A percentile compares a stretch with the other conserved stretches of the same genome.
Conservation (phyloP, 2,797 vertebrate genomes). For the Manis javanica region DNA sequence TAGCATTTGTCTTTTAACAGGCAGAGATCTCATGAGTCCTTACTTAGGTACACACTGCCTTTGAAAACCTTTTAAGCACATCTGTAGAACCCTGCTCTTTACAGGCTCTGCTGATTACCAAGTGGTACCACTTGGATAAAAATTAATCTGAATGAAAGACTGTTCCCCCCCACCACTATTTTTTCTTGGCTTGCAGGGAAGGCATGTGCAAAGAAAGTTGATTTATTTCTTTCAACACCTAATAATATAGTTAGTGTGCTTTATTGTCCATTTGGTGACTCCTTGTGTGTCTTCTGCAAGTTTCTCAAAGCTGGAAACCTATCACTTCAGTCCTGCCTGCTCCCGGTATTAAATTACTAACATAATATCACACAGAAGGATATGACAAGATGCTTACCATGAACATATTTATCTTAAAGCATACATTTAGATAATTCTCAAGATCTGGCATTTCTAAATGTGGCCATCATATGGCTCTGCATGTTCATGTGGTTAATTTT, state of each 20-base stretch:
- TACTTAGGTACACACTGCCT: not conserved
- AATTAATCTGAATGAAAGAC: slow-evolving; percentile 10
- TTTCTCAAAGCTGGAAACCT: not conserved
- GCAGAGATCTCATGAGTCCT: not conserved
- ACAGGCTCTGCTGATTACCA: not conserved
- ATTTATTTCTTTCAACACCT: slow-evolving; percentile 35
- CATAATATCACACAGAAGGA: not conserved
- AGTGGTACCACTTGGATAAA: not conserved
- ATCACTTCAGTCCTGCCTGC: not conserved
- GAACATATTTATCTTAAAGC: not conserved
- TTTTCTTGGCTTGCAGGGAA: not conserved
- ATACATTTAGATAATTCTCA: slow-evolving; percentile 33
- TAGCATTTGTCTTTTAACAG: slow-evolving; percentile 17
- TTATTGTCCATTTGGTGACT: not conserved
- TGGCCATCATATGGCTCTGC: not conserved
- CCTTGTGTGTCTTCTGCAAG: not conserved
- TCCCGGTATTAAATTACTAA: slow-evolving; percentile 19
- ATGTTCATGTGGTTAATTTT: slow-evolving; percentile 18
- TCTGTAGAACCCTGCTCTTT: not conserved
- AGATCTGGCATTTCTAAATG: slow-evolving; percentile 36
- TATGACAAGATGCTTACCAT: not conserved
- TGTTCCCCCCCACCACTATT: not conserved
- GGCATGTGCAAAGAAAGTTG: slow-evolving; percentile 32
- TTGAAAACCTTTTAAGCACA: slow-evolving; percentile 19
- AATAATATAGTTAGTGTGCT: not conserved